Conservation (phyloP, 2,888 invertebrate genomes). For the Heliconius hortense region DNA sequence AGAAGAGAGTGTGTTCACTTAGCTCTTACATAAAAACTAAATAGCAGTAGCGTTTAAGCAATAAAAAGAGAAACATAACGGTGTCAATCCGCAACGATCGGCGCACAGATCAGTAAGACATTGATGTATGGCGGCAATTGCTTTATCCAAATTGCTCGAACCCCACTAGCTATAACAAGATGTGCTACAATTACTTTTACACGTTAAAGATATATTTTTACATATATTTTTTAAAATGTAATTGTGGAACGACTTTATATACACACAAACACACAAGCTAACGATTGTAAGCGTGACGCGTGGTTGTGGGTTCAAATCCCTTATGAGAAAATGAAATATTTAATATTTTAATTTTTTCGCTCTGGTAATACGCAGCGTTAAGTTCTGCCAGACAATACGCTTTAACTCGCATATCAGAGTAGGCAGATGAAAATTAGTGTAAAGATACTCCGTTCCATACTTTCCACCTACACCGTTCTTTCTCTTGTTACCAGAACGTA, state of each 20-base stretch:
- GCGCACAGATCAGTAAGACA: slow-evolving; percentile 70
- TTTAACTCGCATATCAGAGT: too few relatives aligned
- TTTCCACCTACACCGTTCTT: too few relatives aligned
- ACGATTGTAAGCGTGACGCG: fast-evolving
- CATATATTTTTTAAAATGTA: neutral
- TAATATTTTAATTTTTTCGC: neutral
- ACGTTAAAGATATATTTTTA: neutral
- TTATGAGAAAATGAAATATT: neutral
- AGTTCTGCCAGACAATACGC: too few relatives aligned
- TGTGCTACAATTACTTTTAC: slow-evolving; percentile 65
- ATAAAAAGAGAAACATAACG: slow-evolving; percentile 45
- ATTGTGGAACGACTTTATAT: too few relatives aligned
- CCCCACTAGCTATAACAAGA: slow-evolving; percentile 57
- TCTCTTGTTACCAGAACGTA: too few relatives aligned
- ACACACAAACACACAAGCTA: too few relatives aligned
- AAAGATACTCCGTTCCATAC: too few relatives aligned
- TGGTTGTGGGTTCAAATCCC: neutral
- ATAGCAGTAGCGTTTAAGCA: neutral
- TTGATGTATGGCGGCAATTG: slow-evolving; percentile 72
- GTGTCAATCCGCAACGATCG: slow-evolving; percentile 39
- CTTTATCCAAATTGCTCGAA: slow-evolving; percentile 73
- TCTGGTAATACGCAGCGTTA: neutral
- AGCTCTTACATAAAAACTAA: neutral
- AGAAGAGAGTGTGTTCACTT: neutral
- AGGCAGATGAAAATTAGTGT: too few relatives aligned